Evolutionary conservation across 1,140 invertebrate species (phyloP), one percentile per base, ranked within the genome.

Genomic region (Mamestra configurata): DNA sequence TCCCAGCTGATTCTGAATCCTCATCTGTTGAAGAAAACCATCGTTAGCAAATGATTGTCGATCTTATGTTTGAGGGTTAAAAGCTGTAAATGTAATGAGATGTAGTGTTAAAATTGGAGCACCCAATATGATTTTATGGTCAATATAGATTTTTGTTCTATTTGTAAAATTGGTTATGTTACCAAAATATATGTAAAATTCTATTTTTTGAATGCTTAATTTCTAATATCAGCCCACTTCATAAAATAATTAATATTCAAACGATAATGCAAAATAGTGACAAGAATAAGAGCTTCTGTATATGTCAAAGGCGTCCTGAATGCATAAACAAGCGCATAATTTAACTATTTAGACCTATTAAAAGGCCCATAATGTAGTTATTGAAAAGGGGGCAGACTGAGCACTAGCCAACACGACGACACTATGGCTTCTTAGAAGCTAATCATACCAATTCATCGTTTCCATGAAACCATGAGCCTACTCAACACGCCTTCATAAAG

Each of bases 1-100:
- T 84, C 20, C 83, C 90, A 31, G 90, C 86, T 81, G 94, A 84
- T 81, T 95, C 92, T 37, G 90, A 89, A 78, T 96, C 96, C 81
- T 96, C 96, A 88, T 96, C 96, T 96, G 91, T 40, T 86, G 88
- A 84, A 88, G 83, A 84, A 82, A 77, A 73, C 59, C 49, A 53
- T 75, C 68, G 79, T 80, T 79, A 53, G 27, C 5, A 61, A 43
- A 77, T 0, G 27, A 72, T 35, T 72, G 6, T 37, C 15, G 51
- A 72, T 7, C 46, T 72, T 72, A 72, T 4, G n/a, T n/a, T 18
- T 24, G n/a, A 43, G 1, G 10, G 10, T 31, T 22, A 46, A 11
- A 64, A 70, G 20, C 18, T 24, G 20, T 7, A 49, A 70, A 70
- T 70, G 66, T 4, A 70, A 70, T 70, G 66, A 46, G 0, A 20